A percentile compares a stretch with the other conserved stretches of the same genome.
Conservation (phyloP, 2,113 vertebrate genomes). For the Thunnus maccoyii region DNA sequence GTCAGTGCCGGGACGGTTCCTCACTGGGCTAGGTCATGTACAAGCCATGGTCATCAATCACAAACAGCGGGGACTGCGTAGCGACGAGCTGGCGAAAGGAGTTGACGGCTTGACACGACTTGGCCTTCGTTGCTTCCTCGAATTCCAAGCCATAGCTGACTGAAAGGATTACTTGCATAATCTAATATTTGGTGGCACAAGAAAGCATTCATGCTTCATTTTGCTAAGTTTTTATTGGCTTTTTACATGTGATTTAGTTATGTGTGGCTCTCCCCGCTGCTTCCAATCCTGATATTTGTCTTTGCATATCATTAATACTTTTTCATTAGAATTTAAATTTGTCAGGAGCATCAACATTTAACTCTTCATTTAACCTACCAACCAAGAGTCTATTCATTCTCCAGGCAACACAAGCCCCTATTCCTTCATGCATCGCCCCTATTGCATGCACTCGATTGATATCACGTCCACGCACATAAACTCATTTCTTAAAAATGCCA, state of each 20-base stretch:
- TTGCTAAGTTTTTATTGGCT: constrained; percentile 82
- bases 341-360: constrained; percentile 13
- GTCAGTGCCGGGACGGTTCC: constrained; percentile 52
- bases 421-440: constrained; percentile 38
- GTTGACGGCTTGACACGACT: constrained; percentile 78
- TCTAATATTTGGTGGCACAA: constrained; percentile 83
- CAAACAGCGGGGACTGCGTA: constrained; percentile 61
- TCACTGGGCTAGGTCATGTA: constrained; percentile 62
- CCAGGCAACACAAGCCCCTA: constrained; percentile 25
- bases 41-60: constrained; percentile 84
- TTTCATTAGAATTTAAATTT: constrained; percentile 72
- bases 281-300: constrained; percentile 77
- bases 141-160: constrained; percentile 74
- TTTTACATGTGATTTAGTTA: constrained; percentile 79
- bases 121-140: constrained; percentile 72
- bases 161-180: constrained; percentile 82
- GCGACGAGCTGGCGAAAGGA: constrained; percentile 71
- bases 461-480: constrained; percentile 38
- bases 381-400: constrained; percentile 17
- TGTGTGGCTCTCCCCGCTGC: constrained; percentile 47
- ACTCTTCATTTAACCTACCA: constrained; percentile 44
- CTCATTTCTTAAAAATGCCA: constrained; percentile 19
- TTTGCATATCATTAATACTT: constrained; percentile 79
- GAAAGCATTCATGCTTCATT: constrained; percentile 83
- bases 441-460: constrained; percentile 34